phyloP scores from a whole-genome alignment of 2,113 vertebrate species.

The Cyanoliseus patagonus region DNA sequence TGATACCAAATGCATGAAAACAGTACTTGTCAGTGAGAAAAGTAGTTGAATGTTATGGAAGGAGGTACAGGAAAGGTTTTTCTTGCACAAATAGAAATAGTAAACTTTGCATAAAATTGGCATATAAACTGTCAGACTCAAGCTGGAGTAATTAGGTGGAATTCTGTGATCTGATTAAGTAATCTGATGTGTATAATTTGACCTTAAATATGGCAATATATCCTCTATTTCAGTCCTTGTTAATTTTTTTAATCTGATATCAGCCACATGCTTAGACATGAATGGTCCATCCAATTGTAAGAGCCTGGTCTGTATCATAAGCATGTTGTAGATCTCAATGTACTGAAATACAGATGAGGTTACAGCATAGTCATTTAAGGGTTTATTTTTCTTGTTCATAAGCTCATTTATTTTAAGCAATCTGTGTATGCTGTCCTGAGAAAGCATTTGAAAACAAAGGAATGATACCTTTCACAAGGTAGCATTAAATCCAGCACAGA shows the following conservation, averaged over 20 bases:
- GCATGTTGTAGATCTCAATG: neutral
- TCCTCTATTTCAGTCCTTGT: neutral
- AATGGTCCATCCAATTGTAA: neutral
- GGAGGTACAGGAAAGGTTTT: neutral
- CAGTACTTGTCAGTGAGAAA: neutral
- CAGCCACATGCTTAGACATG: neutral
- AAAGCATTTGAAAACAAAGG: slow-evolving; percentile 8
- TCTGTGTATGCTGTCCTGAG: neutral
- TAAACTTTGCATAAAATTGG: neutral
- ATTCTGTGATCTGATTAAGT: neutral
- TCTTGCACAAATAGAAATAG: neutral
- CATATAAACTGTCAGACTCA: neutral
- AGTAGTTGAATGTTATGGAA: neutral
- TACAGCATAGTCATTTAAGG: neutral
- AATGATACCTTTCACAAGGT: neutral
- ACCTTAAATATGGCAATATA: neutral
- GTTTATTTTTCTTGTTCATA: neutral
- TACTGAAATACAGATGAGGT: neutral
- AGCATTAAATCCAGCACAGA: slow-evolving; percentile 1
- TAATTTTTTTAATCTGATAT: neutral
- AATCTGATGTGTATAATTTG: neutral
- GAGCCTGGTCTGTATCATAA: neutral
- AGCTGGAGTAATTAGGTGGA: neutral
- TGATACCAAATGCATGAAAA: neutral
- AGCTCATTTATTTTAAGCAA: neutral